Evolutionary conservation across 2,113 vertebrate genomes (phyloP), one percentile per base, ranked within the genome.

Genomic region (Myotis davidii): DNA sequence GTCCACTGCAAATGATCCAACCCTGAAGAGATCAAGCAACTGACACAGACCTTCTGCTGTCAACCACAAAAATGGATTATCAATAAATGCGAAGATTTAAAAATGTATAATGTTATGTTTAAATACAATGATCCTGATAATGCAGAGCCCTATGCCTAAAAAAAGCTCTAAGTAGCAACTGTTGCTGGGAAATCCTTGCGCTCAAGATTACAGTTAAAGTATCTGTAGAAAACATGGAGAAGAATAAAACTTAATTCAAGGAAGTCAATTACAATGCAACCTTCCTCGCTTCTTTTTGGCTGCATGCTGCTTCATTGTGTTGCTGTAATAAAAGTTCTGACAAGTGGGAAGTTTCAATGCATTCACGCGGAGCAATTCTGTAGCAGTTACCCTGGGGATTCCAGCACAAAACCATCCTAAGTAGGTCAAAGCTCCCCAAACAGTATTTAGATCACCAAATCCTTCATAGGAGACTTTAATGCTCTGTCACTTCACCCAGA

Each of bases 171-270:
- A 81, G 29, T 69, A 76, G 32, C 16, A 50, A 86, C 37, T 54
- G 21, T 3, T 54, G 74, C 54, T 82, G 59, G 42, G 45, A 87
- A 92, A 84, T 67, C 56, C 14, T 88, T 23, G 37, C n/a, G 48
- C 78, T 45, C 18, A 74, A n/a, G 6, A 16, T 42, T 48, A 52
- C 64, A 93, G 85, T 94, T 10, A 4, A 59, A 52, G 48, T 9
- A 32, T 70, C 95, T 77, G 67, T 5, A 76, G 12, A 90, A 76
- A 97, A 90, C 37, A 78, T 0, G 0, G 70, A 86, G 42, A 69
- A 72, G 67, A 86, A 96, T 94, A 88, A 94, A 86, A 94, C 23
- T 48, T 96, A 97, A 91, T 88, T 88, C 37, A 96, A 9, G 87
- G 96, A 97, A 73, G 69, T 17, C 61, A 29, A 95, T 18, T n/a